These are phyloP conservation scores for Orchestes rusci DNA, from an alignment of 2,888 invertebrate genomes.

Conservation along the genomic window DNA sequence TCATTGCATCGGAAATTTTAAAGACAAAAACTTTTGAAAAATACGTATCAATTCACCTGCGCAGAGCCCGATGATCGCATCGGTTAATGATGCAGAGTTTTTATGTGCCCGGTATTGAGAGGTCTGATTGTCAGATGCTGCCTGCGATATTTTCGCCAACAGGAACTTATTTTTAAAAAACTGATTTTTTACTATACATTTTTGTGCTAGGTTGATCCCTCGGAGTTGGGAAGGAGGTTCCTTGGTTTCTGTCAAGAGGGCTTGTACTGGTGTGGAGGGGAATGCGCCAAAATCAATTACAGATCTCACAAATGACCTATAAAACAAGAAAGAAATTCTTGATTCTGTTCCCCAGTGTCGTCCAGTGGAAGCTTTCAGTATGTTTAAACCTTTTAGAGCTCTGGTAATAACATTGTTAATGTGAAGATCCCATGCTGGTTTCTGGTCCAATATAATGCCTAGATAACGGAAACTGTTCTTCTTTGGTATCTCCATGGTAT, in stretches of 20 bases:
- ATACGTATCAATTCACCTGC: too few relatives aligned
- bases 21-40: too few relatives aligned
- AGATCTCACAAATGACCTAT: neutral
- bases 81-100: neutral
- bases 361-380: neutral
- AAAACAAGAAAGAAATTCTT: neutral
- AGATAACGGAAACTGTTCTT: too few relatives aligned
- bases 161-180: neutral
- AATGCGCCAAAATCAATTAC: neutral
- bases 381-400: neutral
- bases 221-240: neutral
- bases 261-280: neutral
- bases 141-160: neutral
- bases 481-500: too few relatives aligned
- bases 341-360: neutral
- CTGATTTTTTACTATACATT: neutral
- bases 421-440: neutral
- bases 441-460: too few relatives aligned
- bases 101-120: neutral
- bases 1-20: too few relatives aligned
- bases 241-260: neutral
- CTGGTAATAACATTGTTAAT: neutral
- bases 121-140: neutral
- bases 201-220: neutral
- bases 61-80: too few relatives aligned